Base-by-base conservation (phyloP, 2,888 invertebrate species). In the Eristalinus sepulchralis region DNA sequence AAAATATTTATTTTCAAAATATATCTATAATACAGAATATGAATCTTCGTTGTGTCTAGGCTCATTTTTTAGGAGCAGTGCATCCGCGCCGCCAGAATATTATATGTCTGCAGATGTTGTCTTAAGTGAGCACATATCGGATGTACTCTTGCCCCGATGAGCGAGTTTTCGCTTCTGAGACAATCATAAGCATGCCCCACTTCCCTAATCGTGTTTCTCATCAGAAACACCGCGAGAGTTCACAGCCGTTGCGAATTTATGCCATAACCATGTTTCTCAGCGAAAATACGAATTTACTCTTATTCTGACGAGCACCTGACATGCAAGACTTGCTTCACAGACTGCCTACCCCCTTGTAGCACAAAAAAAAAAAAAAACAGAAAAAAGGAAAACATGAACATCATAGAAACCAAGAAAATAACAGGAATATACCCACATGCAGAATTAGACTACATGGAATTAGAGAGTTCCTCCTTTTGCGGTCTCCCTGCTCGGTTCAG, bases 361-460 rank as follows among this genome's bases (percentile, higher is more conserved):
- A 71, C 76, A 79, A 36, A 72, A 24, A 13, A 31, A 66, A 71
- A 62, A 39, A 71, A 60, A 55, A 53, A n/a, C n/a, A n/a, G n/a
- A n/a, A 13, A 80, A 79, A 63, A 77, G 27, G 27, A 27, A 13
- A 57, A 71, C 70, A 67, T 57, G 75, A 70, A 53, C 47, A 17
- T 17, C 47, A 17, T 17, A 59, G 57, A 55, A 73, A 72, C 67
- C 57, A 62, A 27, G 34, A 24, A 47, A 47, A 47, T 4, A 47
- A 47, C 47, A 47, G 17, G 47, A 47, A 47, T 47, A 79, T 57
- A 80, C 76, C 60, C 22, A 81, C 67, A 77, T 72, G 76, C 34
- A 71, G 81, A 85, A 85, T 81, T 72, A 81, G 84, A 85, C 70
- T 85, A 81, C 84, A 81, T 47, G 68, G 72, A 82, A 76, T 85